Evolutionary conservation across 1,140 invertebrate genomes (phyloP).

Genomic region (Microplitis mediator): DNA sequence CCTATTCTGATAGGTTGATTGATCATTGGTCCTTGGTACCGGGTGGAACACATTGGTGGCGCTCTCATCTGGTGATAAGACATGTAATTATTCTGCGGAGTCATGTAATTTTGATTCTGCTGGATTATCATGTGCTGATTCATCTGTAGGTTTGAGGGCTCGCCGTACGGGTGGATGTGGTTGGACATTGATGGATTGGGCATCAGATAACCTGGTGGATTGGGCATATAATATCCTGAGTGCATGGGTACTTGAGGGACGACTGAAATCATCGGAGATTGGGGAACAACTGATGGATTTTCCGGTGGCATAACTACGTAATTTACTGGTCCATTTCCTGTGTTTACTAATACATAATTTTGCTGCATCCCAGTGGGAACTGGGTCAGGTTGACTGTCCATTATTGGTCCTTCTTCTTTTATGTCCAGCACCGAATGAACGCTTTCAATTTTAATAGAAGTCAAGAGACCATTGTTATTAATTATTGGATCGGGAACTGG

Average conservation of each 20-base stretch:
- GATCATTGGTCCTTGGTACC: neutral
- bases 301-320: conserved; percentile 23
- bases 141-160: conserved; percentile 5
- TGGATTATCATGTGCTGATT: conserved; percentile 35
- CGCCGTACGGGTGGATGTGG: neutral
- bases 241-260: conserved; percentile 31
- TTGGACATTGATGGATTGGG: neutral
- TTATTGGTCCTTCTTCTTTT: conserved; percentile 49
- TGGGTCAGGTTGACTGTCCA: conserved; percentile 32
- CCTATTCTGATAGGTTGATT: conserved; percentile 1
- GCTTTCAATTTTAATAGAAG: conserved; percentile 41
- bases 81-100: conserved; percentile 11
- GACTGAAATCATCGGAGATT: conserved; percentile 13
- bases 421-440: conserved; percentile 57
- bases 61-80: conserved; percentile 8
- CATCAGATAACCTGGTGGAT: conserved; percentile 22
- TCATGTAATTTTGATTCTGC: conserved; percentile 30
- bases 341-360: conserved; percentile 40
- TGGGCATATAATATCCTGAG: conserved; percentile 39
- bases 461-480: conserved; percentile 7
- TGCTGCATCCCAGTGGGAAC: conserved; percentile 32
- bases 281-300: conserved; percentile 5
- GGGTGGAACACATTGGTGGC: conserved; percentile 5
- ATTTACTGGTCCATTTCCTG: conserved; percentile 27
- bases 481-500: neutral